Base-by-base conservation (phyloP, 2,797 vertebrate genomes). In the Pangasius mekongensis region DNA sequence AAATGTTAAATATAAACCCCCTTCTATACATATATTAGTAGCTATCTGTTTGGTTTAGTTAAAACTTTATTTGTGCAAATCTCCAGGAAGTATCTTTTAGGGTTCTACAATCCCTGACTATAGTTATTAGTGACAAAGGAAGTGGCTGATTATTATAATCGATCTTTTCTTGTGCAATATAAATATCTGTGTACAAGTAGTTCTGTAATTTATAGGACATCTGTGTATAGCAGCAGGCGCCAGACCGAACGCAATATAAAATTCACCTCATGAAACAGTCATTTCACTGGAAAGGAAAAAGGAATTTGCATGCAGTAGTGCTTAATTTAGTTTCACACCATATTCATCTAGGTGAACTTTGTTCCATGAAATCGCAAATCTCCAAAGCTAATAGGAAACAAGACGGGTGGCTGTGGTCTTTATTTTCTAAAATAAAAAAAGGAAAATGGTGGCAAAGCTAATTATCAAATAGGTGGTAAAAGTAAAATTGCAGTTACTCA, bases 301-400 rank as follows among this genome's bases (percentile, higher is more conserved):
- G 9, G 39, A 64, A 66, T 20, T n/a, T 83, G 39, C 36, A 30
- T 66, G 39, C 22, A 20, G 39, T 30, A 30, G 60, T 49, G 39
- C 82, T 83, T 83, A 47, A 67, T 66, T 30, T 83, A 47, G 24
- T 83, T 83, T 83, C 39, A 66, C 39, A 66, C 81, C 39, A 49
- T 83, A 60, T 30, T 83, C 22, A n/a, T 66, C 80, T 66, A 18
- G 60, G 60, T 49, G 60, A 83, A 47, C 36, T 66, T 47, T 62
- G 33, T 39, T 43, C 52, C 58, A 27, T 22, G 80, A 18, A 83
- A 9, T 83, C 22, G 22, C 80, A 62, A 64, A 47, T 62, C 4
- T 27, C 11, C 7, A 62, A 62, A 83, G 5, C 6, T 60, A 24
- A 83, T 49, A 66, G 36, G 10, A 56, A 56, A 56, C 33, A 78